These are phyloP conservation scores for Myathropa florea DNA, from an alignment of 2,888 invertebrate species.

Conservation along the genomic window DNA sequence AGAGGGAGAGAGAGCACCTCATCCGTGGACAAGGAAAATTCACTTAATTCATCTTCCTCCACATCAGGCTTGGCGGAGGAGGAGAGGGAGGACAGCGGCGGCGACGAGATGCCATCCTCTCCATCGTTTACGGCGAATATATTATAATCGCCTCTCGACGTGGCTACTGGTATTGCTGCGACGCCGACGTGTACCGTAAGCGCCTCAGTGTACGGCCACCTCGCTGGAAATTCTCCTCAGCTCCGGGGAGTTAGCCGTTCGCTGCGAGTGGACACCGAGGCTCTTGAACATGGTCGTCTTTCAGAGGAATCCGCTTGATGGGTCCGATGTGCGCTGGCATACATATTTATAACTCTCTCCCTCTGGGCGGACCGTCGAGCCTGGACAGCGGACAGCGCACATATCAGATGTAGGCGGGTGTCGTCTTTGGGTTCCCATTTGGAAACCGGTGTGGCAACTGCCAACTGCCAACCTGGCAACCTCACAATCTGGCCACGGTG, in stretches of 20 bases:
- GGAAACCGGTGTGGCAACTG: constrained; percentile 56
- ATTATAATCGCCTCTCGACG: constrained; percentile 53
- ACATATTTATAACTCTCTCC: constrained; percentile 18
- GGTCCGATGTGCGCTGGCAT: constrained; percentile 42
- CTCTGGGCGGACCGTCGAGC: constrained; percentile 16
- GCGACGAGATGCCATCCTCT: constrained; percentile 45
- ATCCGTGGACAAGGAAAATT: constrained; percentile 41
- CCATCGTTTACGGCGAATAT: constrained; percentile 58
- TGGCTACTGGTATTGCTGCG: constrained; percentile 65
- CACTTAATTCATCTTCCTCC: constrained; percentile 71
- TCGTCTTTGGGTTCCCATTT: constrained; percentile 64
- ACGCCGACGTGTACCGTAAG: constrained; percentile 57
- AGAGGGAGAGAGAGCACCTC: constrained; percentile 2
- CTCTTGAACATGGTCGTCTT: constrained; percentile 50
- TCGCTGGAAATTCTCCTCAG: constrained; percentile 34
- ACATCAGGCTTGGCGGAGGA: constrained; percentile 5
- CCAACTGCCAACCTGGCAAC: background rate
- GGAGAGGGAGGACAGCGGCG: constrained; percentile 21
- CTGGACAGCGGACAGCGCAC: constrained; percentile 7
- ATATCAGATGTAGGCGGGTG: constrained; percentile 68
- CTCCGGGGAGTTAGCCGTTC: constrained; percentile 45
- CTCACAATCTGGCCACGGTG: constrained; percentile 26
- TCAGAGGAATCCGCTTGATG: constrained; percentile 59
- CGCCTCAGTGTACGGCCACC: constrained; percentile 48
- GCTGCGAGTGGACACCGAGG: constrained; percentile 25